Conservation (phyloP, 2,797 vertebrate genomes). For the Malurus splendens region DNA sequence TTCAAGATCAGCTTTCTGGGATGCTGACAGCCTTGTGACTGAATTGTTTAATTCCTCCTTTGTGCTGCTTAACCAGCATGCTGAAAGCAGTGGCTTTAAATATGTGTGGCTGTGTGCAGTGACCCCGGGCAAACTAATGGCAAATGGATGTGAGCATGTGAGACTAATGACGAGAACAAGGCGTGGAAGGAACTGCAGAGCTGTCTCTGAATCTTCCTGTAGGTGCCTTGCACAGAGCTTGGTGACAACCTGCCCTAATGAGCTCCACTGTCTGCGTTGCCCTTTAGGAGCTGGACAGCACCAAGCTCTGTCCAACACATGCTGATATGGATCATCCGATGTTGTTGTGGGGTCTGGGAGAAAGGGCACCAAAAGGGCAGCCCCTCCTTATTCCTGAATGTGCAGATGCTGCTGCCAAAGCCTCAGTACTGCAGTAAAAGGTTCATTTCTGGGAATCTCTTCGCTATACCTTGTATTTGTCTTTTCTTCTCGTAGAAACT, state of each 20-base stretch:
- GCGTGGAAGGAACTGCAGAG: background rate
- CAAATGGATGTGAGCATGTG: slow-evolving; percentile 19
- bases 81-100: slow-evolving; percentile 12
- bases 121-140: slow-evolving; percentile 24
- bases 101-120: background rate
- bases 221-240: background rate
- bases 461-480: background rate
- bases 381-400: background rate
- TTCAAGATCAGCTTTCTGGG: slow-evolving; percentile 48
- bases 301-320: background rate
- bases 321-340: background rate
- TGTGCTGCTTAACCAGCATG: slow-evolving; percentile 28
- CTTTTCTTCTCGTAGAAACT: slow-evolving; percentile 77
- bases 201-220: background rate
- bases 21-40: slow-evolving; percentile 54
- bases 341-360: background rate
- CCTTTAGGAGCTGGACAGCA: background rate
- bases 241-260: background rate
- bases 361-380: background rate
- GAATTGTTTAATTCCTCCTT: slow-evolving; percentile 56
- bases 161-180: background rate
- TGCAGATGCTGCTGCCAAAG: background rate
- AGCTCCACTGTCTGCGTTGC: background rate
- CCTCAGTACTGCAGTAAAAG: background rate
- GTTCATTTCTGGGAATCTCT: background rate